phyloP scores from a whole-genome alignment of 2,113 vertebrate genomes.

The Gobius niger region DNA sequence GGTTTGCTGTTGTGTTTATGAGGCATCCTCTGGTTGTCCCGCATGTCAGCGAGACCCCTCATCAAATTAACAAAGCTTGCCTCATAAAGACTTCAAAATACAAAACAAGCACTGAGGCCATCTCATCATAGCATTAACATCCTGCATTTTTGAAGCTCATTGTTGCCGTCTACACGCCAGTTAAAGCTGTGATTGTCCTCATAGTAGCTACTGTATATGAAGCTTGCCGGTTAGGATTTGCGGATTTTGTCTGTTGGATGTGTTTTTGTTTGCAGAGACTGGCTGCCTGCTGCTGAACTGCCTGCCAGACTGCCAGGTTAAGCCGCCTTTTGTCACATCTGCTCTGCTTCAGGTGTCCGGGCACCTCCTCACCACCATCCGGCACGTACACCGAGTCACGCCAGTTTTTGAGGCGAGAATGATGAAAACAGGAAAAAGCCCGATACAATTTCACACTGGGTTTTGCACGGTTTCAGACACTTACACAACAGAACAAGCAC shows the following conservation, averaged over 20 bases:
- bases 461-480: neutral
- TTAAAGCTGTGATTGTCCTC: slow-evolving; percentile 11
- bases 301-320: slow-evolving; percentile 43
- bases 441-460: neutral
- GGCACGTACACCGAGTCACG: neutral
- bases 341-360: slow-evolving; percentile 40
- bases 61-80: slow-evolving; percentile 5
- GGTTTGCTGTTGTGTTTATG: slow-evolving; percentile 13
- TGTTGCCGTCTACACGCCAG: neutral
- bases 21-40: slow-evolving; percentile 5
- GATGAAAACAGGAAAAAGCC: neutral
- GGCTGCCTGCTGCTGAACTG: slow-evolving; percentile 29
- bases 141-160: neutral
- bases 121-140: slow-evolving; percentile 15
- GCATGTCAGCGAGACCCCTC: slow-evolving; percentile 2
- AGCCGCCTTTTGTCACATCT: slow-evolving; percentile 48
- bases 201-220: slow-evolving; percentile 6
- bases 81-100: slow-evolving; percentile 10
- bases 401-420: slow-evolving; percentile 23
- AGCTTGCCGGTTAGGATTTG: slow-evolving; percentile 43
- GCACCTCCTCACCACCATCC: slow-evolving; percentile 28
- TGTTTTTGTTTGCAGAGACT: slow-evolving; percentile 46
- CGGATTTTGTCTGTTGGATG: slow-evolving; percentile 41
- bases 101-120: slow-evolving; percentile 2
- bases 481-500: neutral